Evolutionary conservation across 1,140 invertebrate genomes (phyloP).

Genomic region (Hycleus cichorii): DNA sequence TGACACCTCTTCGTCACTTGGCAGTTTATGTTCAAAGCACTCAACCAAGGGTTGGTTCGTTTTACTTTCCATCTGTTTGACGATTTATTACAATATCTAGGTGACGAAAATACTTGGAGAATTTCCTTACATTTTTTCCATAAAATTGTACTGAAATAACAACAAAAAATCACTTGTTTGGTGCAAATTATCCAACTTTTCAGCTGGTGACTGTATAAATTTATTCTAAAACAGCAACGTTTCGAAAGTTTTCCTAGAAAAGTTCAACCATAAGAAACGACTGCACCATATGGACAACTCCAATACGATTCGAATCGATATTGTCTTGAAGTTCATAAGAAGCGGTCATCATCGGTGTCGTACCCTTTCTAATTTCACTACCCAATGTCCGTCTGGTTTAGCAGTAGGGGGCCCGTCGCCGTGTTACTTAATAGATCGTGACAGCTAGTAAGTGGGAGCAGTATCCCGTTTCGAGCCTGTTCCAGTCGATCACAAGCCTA

Average conservation of each 20-base stretch:
- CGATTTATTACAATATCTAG: slow-evolving; percentile 4
- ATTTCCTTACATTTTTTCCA: no score
- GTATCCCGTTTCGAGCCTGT: slow-evolving; percentile 6
- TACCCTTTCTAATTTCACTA: no score
- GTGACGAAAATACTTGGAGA: no score
- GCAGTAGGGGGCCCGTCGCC: slow-evolving; percentile 4
- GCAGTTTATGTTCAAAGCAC: slow-evolving; percentile 20
- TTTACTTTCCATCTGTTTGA: slow-evolving; percentile 3
- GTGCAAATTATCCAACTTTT: neutral
- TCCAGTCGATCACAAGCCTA: slow-evolving; percentile 20
- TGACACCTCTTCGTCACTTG: slow-evolving; percentile 27
- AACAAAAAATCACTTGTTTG: no score
- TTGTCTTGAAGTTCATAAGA: no score
- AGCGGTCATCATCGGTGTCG: neutral
- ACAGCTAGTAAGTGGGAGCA: neutral
- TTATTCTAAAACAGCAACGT: slow-evolving; percentile 6
- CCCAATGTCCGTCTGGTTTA: no score
- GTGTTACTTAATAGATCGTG: slow-evolving; percentile 10
- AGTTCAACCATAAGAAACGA: neutral
- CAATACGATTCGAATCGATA: no score
- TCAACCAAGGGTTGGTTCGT: slow-evolving; percentile 5
- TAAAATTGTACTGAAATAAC: no score
- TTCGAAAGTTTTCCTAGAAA: slow-evolving; percentile 8
- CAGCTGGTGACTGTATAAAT: slow-evolving; percentile 13
- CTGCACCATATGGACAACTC: no score